Evolutionary conservation across 2,113 vertebrate species (phyloP).

Genomic region (Accipiter virgatus): DNA sequence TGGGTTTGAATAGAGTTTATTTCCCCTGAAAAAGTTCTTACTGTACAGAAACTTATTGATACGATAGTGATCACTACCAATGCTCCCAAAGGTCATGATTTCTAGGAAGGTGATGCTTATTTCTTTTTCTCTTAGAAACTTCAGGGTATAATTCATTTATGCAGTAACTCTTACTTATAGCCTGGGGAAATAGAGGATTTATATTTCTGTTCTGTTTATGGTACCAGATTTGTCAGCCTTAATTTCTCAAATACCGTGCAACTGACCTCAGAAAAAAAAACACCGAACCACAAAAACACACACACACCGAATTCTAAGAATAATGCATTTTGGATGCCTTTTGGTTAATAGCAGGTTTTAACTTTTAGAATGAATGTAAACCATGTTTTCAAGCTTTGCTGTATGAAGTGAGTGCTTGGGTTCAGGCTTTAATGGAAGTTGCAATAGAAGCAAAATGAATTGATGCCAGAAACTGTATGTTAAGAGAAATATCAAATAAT

Average conservation of each 20-base stretch:
- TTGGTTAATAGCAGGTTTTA: background rate
- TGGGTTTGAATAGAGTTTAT: background rate
- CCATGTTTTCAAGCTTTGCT: background rate
- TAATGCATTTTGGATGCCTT: background rate
- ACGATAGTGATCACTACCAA: rapidly evolving
- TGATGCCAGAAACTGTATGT: background rate
- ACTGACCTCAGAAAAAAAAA: background rate
- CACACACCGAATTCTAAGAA: background rate
- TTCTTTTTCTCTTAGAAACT: background rate
- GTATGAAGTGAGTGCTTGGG: background rate
- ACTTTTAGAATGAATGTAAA: background rate
- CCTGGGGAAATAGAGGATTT: background rate
- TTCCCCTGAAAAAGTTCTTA: background rate
- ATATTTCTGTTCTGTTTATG: background rate
- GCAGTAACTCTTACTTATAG: background rate
- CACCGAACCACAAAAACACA: background rate
- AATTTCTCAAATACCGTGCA: background rate
- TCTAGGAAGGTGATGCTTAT: background rate
- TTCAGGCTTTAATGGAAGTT: background rate
- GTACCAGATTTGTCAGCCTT: background rate
- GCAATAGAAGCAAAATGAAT: background rate
- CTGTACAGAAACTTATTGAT: background rate
- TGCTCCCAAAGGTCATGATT: background rate
- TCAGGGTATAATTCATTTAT: background rate
- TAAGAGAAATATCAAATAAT: background rate